phyloP scores from a whole-genome alignment of 2,888 invertebrate genomes.

The Cylindroiulus punctatus region DNA sequence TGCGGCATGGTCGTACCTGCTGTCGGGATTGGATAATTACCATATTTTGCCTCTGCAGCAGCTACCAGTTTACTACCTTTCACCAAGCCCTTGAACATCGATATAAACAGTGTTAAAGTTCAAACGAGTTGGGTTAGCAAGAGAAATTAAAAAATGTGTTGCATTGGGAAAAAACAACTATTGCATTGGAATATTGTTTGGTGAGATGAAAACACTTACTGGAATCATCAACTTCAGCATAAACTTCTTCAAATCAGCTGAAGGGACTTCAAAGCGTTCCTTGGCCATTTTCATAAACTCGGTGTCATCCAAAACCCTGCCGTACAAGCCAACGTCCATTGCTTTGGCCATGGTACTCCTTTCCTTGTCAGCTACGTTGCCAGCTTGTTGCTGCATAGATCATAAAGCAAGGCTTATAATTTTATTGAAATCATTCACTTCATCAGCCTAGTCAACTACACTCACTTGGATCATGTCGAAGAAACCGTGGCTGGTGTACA shows the following conservation, averaged over 20 bases:
- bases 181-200: background rate
- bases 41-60: background rate
- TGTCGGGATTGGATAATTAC: background rate
- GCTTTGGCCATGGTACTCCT: background rate
- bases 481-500: constrained; percentile 72
- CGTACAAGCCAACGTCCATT: constrained; percentile 45
- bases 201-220: constrained; percentile 13
- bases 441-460: background rate
- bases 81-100: background rate
- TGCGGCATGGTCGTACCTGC: background rate
- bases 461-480: constrained; percentile 69
- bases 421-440: background rate
- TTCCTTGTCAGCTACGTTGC: background rate
- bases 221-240: background rate
- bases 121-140: too few relatives aligned
- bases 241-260: constrained; percentile 11
- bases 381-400: constrained; percentile 39
- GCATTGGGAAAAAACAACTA: background rate
- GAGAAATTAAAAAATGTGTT: background rate
- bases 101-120: background rate
- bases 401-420: background rate
- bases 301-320: constrained; percentile 49
- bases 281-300: constrained; percentile 24
- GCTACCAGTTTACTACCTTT: background rate
- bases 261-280: constrained; percentile 27